Conservation (phyloP, 2,797 vertebrate species). For the Picus viridis region DNA sequence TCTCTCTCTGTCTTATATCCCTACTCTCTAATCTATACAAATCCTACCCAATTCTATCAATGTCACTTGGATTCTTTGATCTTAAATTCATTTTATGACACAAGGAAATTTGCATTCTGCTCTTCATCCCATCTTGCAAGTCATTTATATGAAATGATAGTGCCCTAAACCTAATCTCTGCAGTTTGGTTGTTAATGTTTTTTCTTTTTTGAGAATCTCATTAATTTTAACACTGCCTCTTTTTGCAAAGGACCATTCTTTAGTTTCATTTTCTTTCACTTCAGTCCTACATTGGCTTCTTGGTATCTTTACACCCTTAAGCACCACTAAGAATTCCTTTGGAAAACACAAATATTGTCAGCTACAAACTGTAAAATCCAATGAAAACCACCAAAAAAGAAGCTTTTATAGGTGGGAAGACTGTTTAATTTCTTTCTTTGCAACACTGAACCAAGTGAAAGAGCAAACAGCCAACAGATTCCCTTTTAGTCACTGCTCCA, state of each 20-base stretch:
- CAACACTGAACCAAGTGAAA: neutral
- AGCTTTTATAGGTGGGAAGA: neutral
- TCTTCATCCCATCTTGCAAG: neutral
- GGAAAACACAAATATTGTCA: neutral
- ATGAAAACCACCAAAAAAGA: neutral
- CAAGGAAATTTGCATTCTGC: neutral
- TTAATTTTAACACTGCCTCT: neutral
- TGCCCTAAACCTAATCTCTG: neutral
- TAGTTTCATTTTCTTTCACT: neutral
- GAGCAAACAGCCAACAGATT: neutral
- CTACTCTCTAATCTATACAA: conserved; percentile 12
- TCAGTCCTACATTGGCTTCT: neutral
- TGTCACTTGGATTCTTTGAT: conserved; percentile 26
- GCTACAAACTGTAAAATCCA: neutral
- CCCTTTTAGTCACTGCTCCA: neutral
- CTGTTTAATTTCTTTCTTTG: neutral
- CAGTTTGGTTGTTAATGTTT: neutral
- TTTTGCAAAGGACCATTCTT: neutral
- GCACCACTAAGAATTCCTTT: neutral
- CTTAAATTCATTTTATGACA: conserved; percentile 22
- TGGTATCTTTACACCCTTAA: neutral
- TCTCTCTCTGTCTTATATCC: neutral
- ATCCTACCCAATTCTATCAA: conserved; percentile 23
- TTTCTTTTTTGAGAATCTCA: neutral
- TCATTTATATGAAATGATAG: neutral